Base-by-base conservation (phyloP, 1,140 invertebrate species). In the Spodoptera frugiperda region DNA sequence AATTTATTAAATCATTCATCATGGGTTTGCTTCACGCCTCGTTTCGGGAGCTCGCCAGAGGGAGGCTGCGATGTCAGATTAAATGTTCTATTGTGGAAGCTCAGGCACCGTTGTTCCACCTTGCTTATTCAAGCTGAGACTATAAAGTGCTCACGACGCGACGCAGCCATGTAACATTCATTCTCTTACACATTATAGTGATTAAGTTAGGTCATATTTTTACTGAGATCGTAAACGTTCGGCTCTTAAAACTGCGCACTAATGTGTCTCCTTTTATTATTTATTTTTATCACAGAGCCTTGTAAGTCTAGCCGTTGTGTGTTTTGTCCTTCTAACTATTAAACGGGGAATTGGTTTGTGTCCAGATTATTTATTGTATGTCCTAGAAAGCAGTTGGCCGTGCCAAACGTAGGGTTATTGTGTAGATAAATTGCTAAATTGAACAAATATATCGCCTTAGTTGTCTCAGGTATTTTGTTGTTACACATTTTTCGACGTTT, bases 1-100 rank as follows among this genome's bases (percentile, higher is more conserved):
- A 83, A 81, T 81, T 81, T 79, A 81, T 79, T 79, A 81, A 81
- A 83, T 77, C 79, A 67, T 83, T 79, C 68, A 83, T 83, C 82
- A 83, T 81, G 77, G 74, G 74, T 76, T 25, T 68, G 55, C 74
- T 77, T 73, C 59, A 61, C 65, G 67, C 57, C 78, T 70, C 54
- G 21, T 49, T 73, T 73, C 19, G 12, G 17, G 53, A 65, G 65
- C 14, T n/a, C 21, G 55, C 6, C 15, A 6, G 14, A 30, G 25
- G 15, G 57, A 39, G n/a, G 30, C 59, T 11, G 15, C 10, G 15
- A 54, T 55, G 4, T 57, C 21, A 19, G 21, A 10, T 14, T 39
- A 39, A 39, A 8, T 39, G 33, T 6, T 39, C 5, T 39, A 9
- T 39, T 39, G 33, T 39, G 33, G 33, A 39, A 39, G 9, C 5